Evolutionary conservation across 2,797 vertebrate genomes (phyloP), one percentile per base, ranked within the genome.

Genomic region (Somateria mollissima): DNA sequence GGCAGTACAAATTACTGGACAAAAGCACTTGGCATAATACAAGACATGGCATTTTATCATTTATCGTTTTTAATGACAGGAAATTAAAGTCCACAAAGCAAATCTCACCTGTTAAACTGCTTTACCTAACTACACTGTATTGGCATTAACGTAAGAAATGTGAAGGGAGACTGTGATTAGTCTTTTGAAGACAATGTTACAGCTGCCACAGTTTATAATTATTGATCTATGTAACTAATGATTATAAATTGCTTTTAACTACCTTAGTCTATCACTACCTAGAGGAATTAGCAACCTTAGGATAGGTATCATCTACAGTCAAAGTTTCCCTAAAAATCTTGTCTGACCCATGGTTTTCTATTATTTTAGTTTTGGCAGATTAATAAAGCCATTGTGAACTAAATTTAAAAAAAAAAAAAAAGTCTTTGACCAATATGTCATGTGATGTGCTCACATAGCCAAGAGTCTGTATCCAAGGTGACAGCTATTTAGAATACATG

Each of bases 401-500:
- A 47, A 19, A 13, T 7, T 39, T n/a, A 4, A 1, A 64, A 53
- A 83, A 60, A 64, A 53, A 83, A 60, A n/a, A 8, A 62, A 17
- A 79, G 41, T 49, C 82, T 86, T 78, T 75, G 45, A 90, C 53
- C 80, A 92, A 49, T 27, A 74, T 27, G 34, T 2, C 43, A 86
- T 47, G 56, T 2, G 47, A 86, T 56, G 56, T 61, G 66, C 28
- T 90, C 77, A 67, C 30, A 81, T 0, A 82, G 84, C 60, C 57
- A 81, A 60, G 61, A 92, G 28, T 21, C 67, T 4, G 16, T 64
- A 92, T 76, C 56, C 25, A 6, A 94, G 77, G 77, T 54, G 64
- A 92, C 87, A 89, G 67, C 81, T 80, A 80, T 89, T 88, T 90
- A 84, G 64, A 94, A 65, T 4, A 28, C 74, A 94, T 73, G 34